Conservation (phyloP, 2,797 vertebrate genomes). For the Paramormyrops hopkinsi region DNA sequence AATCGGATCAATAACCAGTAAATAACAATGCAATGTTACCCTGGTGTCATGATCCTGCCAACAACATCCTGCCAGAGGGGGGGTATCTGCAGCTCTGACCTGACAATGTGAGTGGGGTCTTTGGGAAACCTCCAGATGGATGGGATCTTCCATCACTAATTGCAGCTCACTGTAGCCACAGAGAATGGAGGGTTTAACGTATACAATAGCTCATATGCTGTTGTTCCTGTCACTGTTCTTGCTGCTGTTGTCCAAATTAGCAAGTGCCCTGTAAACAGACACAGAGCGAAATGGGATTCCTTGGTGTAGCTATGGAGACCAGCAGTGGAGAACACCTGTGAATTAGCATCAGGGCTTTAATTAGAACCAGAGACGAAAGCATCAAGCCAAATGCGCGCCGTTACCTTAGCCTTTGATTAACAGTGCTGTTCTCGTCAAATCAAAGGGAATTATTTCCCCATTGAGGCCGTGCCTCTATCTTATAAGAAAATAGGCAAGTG, state of each 20-base stretch:
- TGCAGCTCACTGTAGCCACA: neutral
- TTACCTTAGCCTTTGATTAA: constrained; percentile 12
- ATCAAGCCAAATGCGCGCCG: neutral
- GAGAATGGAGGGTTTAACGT: neutral
- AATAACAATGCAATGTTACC: neutral
- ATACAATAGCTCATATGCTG: neutral
- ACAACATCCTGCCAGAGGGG: neutral
- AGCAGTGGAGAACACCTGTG: constrained; percentile 64
- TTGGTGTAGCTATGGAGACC: constrained; percentile 63
- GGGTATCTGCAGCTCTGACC: neutral
- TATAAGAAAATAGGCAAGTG: neutral
- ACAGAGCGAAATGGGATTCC: constrained; percentile 49
- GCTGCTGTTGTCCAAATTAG: constrained; percentile 6
- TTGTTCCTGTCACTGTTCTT: neutral
- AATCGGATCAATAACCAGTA: neutral
- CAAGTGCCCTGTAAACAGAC: neutral
- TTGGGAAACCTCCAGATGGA: neutral
- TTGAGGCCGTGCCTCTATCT: neutral
- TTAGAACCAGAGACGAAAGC: constrained; percentile 44
- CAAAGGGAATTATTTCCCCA: neutral
- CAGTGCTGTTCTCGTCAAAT: neutral
- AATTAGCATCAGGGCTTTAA: constrained; percentile 64
- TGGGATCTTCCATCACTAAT: neutral
- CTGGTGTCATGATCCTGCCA: neutral
- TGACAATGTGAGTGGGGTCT: neutral